These are phyloP conservation scores for Hemitrygon akajei DNA, from an alignment of 2,797 vertebrate species.

Conservation along the genomic window DNA sequence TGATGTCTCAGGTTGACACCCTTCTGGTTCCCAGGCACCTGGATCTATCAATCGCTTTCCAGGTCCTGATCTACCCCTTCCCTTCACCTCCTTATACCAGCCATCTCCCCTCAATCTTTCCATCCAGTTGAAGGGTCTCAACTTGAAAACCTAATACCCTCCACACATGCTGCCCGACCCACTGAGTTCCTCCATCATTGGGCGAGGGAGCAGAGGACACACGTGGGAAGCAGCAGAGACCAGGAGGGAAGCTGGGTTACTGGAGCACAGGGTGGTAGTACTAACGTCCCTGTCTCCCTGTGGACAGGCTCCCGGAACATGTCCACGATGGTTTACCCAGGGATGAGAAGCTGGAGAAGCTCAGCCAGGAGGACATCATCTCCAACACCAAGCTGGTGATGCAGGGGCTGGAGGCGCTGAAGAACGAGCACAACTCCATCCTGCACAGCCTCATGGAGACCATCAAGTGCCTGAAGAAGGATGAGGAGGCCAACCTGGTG, in stretches of 20 bases:
- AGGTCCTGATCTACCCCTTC: too few species aligned
- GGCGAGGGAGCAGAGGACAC: too few species aligned
- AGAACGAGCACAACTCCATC: slow-evolving; percentile 96
- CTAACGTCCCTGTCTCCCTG: not conserved
- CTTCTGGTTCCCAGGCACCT: too few species aligned
- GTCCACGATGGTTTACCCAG: slow-evolving; percentile 84
- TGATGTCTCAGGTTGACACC: too few species aligned
- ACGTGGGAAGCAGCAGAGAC: too few species aligned
- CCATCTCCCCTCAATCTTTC: too few species aligned
- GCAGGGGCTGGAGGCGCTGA: slow-evolving; percentile 92
- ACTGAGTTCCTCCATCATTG: not conserved
- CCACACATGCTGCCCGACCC: not conserved
- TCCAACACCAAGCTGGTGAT: slow-evolving; percentile 93
- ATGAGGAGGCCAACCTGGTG: slow-evolving; percentile 91
- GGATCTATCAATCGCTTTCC: too few species aligned
- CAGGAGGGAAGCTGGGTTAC: too few species aligned
- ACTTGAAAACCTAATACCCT: not conserved
- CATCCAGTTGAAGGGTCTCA: too few species aligned
- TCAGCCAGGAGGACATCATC: slow-evolving; percentile 97
- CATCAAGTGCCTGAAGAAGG: slow-evolving; percentile 96
- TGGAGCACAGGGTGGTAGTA: too few species aligned
- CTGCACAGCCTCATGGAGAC: slow-evolving; percentile 93
- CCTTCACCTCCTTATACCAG: too few species aligned
- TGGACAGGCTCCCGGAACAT: slow-evolving; percentile 50
- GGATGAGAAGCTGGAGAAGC: slow-evolving; percentile 87